A percentile compares a stretch with the other conserved stretches of the same genome.
These are phyloP conservation scores for Machimus rusticus DNA, from an alignment of 2,888 invertebrate species.

Conservation along the genomic window DNA sequence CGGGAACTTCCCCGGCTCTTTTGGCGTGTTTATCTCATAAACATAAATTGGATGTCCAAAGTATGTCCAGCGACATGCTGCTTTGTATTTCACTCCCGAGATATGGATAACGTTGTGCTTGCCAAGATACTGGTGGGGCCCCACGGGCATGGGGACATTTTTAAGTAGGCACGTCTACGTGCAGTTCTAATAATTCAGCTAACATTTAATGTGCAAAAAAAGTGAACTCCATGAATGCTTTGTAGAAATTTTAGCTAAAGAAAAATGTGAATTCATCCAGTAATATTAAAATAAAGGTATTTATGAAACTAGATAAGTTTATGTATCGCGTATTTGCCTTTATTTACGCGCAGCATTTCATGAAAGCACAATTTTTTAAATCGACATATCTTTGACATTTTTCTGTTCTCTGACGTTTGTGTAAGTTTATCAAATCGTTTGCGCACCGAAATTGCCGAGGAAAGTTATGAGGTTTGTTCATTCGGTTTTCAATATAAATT, in stretches of 20 bases:
- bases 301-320: no score
- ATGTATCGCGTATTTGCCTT: no score
- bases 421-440: no score
- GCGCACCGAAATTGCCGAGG: no score
- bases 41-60: neutral
- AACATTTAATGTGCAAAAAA: neutral
- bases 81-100: neutral
- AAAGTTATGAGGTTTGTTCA: no score
- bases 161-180: neutral
- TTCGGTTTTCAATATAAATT: no score
- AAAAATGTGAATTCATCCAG: neutral
- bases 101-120: neutral
- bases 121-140: neutral
- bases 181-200: neutral
- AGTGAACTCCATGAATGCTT: neutral
- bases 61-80: neutral
- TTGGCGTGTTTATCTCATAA: neutral
- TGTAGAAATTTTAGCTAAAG: neutral
- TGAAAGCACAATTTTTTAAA: no score
- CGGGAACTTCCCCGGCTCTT: neutral
- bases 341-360: no score
- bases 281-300: neutral
- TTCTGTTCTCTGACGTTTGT: no score
- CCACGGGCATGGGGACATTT: neutral
- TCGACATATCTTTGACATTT: no score